Percentiles rank a stretch among this genome's conserved stretches.
phyloP scores from a whole-genome alignment of 2,797 vertebrate species.

The Enteromius unitaeniatus region DNA sequence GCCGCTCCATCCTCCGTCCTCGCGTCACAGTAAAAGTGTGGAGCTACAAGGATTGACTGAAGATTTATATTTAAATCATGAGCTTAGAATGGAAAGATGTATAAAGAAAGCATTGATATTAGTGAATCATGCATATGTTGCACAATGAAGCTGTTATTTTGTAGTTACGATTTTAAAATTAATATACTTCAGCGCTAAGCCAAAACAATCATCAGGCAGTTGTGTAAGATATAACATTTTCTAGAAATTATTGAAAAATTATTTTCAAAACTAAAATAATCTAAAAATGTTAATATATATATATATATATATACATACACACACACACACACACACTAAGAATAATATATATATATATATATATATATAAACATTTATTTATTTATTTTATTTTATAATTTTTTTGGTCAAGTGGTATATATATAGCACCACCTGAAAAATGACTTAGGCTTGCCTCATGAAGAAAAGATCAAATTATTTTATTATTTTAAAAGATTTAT shows the following conservation, averaged over 20 bases:
- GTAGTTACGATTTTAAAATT: constrained; percentile 7
- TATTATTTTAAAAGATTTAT: background rate
- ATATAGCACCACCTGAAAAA: too few relatives aligned
- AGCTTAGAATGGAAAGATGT: background rate
- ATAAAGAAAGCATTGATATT: constrained; percentile 6
- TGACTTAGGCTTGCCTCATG: background rate
- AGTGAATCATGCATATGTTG: background rate
- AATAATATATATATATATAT: too few relatives aligned
- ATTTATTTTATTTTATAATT: too few relatives aligned
- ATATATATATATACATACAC: too few relatives aligned
- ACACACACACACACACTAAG: too few relatives aligned
- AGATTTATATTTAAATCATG: constrained; percentile 18
- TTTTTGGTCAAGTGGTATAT: too few relatives aligned
- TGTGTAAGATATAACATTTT: background rate
- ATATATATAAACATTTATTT: too few relatives aligned
- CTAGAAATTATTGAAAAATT: background rate
- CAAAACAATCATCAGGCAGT: constrained; percentile 14
- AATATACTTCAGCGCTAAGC: constrained; percentile 1
- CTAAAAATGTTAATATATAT: too few relatives aligned
- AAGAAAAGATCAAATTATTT: background rate
- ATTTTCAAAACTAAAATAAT: background rate
- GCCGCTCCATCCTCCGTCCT: constrained; percentile 7
- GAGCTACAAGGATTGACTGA: constrained; percentile 6
- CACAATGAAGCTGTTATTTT: constrained; percentile 12
- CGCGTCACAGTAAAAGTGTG: constrained; percentile 21